Base-by-base conservation (phyloP, 2,888 invertebrate genomes). In the Sclerodermus sp. region DNA sequence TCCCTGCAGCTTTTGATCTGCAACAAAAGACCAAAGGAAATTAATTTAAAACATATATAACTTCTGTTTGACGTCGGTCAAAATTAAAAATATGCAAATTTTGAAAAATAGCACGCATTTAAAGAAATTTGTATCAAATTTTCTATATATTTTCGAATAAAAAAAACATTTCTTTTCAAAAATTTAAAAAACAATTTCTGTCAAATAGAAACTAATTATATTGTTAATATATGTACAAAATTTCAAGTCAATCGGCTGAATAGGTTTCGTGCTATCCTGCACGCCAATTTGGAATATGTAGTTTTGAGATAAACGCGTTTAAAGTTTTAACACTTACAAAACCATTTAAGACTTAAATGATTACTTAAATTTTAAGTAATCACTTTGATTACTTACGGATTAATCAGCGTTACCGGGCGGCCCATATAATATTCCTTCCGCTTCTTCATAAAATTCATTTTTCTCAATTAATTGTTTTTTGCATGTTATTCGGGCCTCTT, bases 381-480 rank as follows among this genome's bases (percentile, higher is more conserved):
- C n/a, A n/a, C n/a, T n/a, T n/a, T 13, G 10, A 13, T 4, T 12
- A 34, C 34, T 34, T 34, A 34, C 34, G 37, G 15, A 15, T 15
- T 41, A 47, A 47, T 51, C 43, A 37, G 51, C 47, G 42, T 42
- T 51, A 36, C 51, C 51, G 42, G 47, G 38, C 10, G 47, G 38
- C 10, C 41, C 47, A 47, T 47, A 51, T 29, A 42, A 18, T 0
- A 42, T 18, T 34, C 43, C 53, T 46, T 53, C 47, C 17, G 5
- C 41, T 18, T 49, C 45, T 39, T 57, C 57, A 42, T 40, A 50
- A 38, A 46, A 18, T 36, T 52, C 43, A 43, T 55, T 55, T 45
- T 49, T 36, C 14, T 18, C 45, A n/a, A 32, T 16, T 14, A 29
- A 44, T 42, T 52, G 32, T 32, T 47, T 14, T 47, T 39, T 45